These are phyloP conservation scores for Limnephilus marmoratus DNA, from an alignment of 2,888 invertebrate species.

Conservation along the genomic window DNA sequence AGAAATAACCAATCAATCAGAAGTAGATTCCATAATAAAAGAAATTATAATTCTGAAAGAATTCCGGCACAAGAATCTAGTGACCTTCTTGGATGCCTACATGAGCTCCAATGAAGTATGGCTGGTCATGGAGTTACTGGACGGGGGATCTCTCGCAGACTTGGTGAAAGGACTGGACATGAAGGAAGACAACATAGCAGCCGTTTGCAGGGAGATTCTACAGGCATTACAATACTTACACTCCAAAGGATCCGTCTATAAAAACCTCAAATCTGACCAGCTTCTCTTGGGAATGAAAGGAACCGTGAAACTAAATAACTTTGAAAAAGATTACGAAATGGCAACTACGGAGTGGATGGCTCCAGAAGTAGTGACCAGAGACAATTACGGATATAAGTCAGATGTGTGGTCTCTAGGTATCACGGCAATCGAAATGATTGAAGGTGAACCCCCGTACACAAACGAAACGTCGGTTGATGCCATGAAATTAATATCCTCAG, in stretches of 20 bases:
- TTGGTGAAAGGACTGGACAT: constrained; percentile 98
- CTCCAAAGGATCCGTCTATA: constrained; percentile 92
- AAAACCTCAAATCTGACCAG: constrained; percentile 98
- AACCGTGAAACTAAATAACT: constrained; percentile 94
- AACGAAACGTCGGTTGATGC: constrained; percentile 95
- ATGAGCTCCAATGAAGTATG: constrained; percentile 93
- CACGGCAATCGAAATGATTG: constrained; percentile 96
- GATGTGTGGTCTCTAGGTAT: constrained; percentile 97
- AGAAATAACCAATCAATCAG: constrained; percentile 94
- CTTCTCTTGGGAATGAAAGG: constrained; percentile 96
- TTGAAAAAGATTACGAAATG: constrained; percentile 98
- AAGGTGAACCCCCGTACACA: constrained; percentile 97
- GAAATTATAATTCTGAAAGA: constrained; percentile 96
- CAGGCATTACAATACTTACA: constrained; percentile 94
- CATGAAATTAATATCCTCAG: constrained; percentile 95
- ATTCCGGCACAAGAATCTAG: constrained; percentile 95
- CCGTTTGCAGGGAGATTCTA: constrained; percentile 91
- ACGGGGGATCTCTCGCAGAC: constrained; percentile 97
- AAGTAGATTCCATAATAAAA: constrained; percentile 96
- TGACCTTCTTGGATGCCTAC: constrained; percentile 96
- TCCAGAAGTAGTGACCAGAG: constrained; percentile 94
- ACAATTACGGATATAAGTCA: constrained; percentile 95
- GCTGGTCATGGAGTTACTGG: constrained; percentile 97
- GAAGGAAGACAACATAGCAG: constrained; percentile 97
- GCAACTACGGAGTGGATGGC: constrained; percentile 99